Percentiles rank a stretch among this genome's conserved stretches.
Evolutionary conservation across 2,888 invertebrate species (phyloP).

Genomic region (Phaonia tiefii): DNA sequence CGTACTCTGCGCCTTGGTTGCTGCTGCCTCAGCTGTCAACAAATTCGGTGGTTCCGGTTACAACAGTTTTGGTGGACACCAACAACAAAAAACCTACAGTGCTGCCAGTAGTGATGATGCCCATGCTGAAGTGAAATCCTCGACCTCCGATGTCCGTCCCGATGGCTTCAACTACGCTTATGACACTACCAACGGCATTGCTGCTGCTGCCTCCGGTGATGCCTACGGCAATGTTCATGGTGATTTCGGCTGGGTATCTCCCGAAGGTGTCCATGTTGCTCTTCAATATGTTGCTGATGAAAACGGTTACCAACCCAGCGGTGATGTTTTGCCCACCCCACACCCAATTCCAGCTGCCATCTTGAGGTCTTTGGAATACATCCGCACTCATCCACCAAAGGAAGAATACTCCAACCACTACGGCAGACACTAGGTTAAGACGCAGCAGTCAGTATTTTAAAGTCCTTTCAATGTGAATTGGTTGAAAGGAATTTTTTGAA

Average conservation of each 20-base stretch:
- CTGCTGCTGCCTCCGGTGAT: slow-evolving; percentile 70
- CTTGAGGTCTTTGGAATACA: slow-evolving; percentile 80
- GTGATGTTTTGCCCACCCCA: slow-evolving; percentile 68
- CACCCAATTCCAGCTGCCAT: slow-evolving; percentile 71
- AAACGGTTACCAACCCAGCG: slow-evolving; percentile 72
- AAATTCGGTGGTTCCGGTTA: slow-evolving; percentile 2
- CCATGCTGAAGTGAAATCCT: slow-evolving; percentile 54
- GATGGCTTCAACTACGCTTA: slow-evolving; percentile 73
- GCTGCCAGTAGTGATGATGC: slow-evolving; percentile 52
- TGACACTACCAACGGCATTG: slow-evolving; percentile 73
- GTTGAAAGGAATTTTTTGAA: slow-evolving; percentile 4
- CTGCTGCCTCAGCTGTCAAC: slow-evolving; percentile 21
- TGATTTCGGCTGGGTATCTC: slow-evolving; percentile 72
- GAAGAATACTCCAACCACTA: slow-evolving; percentile 13
- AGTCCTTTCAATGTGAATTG: not conserved
- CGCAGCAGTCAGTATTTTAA: not conserved
- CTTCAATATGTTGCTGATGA: slow-evolving; percentile 75
- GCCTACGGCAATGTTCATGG: slow-evolving; percentile 74
- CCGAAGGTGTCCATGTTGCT: slow-evolving; percentile 73
- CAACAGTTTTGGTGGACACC: not conserved
- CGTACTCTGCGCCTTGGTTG: slow-evolving; percentile 70
- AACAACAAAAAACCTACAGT: slow-evolving; percentile 10
- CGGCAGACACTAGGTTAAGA: not conserved
- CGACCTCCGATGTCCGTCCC: slow-evolving; percentile 68
- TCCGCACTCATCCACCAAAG: slow-evolving; percentile 77